A percentile compares a stretch with the other conserved stretches of the same genome.
Conservation (phyloP, 2,888 invertebrate species). For the Trachelus troglodyta region DNA sequence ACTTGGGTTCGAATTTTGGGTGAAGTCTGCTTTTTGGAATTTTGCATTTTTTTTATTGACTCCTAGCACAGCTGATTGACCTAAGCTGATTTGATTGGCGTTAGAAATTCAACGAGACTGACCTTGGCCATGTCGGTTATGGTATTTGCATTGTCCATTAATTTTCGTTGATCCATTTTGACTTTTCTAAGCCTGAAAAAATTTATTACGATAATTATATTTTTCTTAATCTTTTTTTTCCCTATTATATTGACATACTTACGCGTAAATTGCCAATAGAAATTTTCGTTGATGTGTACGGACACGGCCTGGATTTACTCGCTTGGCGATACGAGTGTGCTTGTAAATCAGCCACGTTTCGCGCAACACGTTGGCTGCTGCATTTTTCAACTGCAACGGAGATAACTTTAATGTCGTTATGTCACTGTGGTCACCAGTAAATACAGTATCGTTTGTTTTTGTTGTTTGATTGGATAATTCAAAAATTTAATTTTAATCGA, state of each 20-base stretch:
- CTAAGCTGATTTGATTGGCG: background rate
- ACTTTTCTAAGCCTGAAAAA: slow-evolving; percentile 94
- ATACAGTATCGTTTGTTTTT: too few relatives aligned
- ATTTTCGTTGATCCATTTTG: slow-evolving; percentile 99
- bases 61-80: too few relatives aligned
- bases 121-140: slow-evolving; percentile 99
- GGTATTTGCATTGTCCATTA: slow-evolving; percentile 99
- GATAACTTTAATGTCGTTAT: slow-evolving; percentile 10
- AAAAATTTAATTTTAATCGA: too few relatives aligned
- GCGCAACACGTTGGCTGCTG: slow-evolving; percentile 98
- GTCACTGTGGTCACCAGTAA: too few relatives aligned
- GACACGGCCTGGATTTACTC: slow-evolving; percentile 95
- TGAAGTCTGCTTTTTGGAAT: too few relatives aligned
- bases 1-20: too few relatives aligned
- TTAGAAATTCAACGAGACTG: background rate
- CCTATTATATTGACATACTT: slow-evolving; percentile 67
- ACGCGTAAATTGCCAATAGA: slow-evolving; percentile 99
- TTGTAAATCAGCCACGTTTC: slow-evolving; percentile 99
- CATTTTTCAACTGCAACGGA: slow-evolving; percentile 93
- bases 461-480: too few relatives aligned
- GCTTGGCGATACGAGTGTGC: slow-evolving; percentile 97
- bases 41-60: too few relatives aligned
- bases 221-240: background rate
- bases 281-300: slow-evolving; percentile 99
- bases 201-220: background rate